A percentile compares a stretch with the other conserved stretches of the same genome.
Evolutionary conservation across 2,797 vertebrate genomes (phyloP).

Genomic region (Poecilia wingei): DNA sequence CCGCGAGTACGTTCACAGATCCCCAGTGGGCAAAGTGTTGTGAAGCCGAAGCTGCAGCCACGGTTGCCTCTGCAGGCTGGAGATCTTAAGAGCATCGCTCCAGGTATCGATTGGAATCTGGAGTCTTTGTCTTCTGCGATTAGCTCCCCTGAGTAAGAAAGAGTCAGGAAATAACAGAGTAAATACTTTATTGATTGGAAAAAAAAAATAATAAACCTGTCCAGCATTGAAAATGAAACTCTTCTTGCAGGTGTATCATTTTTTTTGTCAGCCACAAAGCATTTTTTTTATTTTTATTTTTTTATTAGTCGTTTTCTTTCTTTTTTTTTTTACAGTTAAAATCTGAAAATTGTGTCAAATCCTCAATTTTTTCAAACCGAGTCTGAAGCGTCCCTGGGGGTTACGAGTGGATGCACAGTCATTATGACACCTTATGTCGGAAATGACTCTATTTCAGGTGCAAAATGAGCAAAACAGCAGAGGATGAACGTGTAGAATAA

Average conservation of each 20-base stretch:
- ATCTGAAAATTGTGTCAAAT: background rate
- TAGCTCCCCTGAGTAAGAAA: background rate
- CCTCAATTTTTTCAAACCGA: background rate
- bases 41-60: slow-evolving; percentile 1
- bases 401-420: background rate
- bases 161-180: background rate
- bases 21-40: slow-evolving; percentile 16
- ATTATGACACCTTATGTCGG: background rate
- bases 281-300: no score
- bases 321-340: background rate
- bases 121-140: background rate
- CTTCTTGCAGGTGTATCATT: background rate
- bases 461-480: background rate
- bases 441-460: background rate
- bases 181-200: background rate
- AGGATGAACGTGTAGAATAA: background rate
- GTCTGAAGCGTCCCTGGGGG: background rate
- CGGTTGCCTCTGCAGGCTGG: background rate
- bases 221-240: background rate
- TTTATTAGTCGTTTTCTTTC: no score
- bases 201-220: background rate
- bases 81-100: slow-evolving; percentile 5
- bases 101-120: background rate
- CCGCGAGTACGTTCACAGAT: slow-evolving; percentile 23
- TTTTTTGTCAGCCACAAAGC: background rate